phyloP scores from a whole-genome alignment of 2,888 invertebrate genomes.

The Loripinus fragilis region DNA sequence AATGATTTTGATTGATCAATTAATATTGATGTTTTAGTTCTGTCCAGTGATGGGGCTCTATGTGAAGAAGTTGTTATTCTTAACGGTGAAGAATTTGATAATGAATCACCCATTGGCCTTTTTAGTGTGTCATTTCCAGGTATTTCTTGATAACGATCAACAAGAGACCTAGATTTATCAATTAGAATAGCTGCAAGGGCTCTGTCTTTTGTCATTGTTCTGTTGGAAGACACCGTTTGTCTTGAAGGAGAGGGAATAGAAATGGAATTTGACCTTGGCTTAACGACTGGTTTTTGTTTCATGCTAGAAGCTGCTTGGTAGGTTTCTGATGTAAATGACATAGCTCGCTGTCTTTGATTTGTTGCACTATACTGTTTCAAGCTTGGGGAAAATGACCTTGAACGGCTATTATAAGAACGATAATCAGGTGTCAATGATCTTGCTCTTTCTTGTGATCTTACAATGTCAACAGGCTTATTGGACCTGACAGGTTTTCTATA shows the following conservation, averaged over 20 bases:
- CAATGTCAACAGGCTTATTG: neutral
- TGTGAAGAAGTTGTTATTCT: neutral
- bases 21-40: conserved; percentile 32
- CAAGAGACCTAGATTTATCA: conserved; percentile 1
- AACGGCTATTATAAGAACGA: conserved; percentile 12
- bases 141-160: neutral
- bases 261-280: conserved; percentile 50
- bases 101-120: neutral
- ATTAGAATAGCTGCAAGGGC: neutral
- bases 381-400: conserved; percentile 28
- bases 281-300: conserved; percentile 8
- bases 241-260: conserved; percentile 29
- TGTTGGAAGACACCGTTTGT: neutral
- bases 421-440: conserved; percentile 37
- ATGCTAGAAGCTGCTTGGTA: neutral
- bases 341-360: conserved; percentile 8
- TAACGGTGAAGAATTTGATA: neutral
- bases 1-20: conserved; percentile 50
- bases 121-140: neutral
- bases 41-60: neutral
- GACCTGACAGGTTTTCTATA: neutral
- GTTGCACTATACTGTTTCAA: neutral
- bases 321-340: conserved; percentile 23
- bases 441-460: conserved; percentile 14
- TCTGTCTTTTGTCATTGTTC: neutral